Evolutionary conservation across 1,140 invertebrate genomes (phyloP).

Genomic region (Philopotamus ludificatus): DNA sequence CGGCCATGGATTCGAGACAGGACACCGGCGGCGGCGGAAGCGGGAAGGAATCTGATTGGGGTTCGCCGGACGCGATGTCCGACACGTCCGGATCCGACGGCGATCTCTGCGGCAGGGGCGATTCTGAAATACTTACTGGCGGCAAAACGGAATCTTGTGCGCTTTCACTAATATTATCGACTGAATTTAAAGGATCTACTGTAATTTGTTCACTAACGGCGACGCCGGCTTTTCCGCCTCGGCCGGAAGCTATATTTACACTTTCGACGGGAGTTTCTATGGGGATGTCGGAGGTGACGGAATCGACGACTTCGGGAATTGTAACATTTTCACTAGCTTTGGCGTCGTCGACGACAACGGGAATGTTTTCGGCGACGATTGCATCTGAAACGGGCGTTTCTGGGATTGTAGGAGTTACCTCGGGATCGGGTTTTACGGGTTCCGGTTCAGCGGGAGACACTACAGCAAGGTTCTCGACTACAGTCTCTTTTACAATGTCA

Average conservation of each 20-base stretch:
- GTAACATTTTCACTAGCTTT: too few relatives aligned
- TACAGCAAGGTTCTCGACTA: constrained; percentile 41
- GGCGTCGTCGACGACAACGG: background rate
- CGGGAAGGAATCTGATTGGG: constrained; percentile 34
- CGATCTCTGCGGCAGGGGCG: constrained; percentile 29
- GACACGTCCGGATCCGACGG: constrained; percentile 34
- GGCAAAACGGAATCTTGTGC: background rate
- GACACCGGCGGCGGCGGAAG: constrained; percentile 37
- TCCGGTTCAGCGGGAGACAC: constrained; percentile 32
- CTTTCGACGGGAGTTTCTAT: background rate
- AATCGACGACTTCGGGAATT: too few relatives aligned
- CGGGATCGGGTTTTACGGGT: background rate
- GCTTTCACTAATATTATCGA: background rate
- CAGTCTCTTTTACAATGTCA: too few relatives aligned
- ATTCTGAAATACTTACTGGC: constrained; percentile 9
- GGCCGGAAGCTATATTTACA: too few relatives aligned
- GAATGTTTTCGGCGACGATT: background rate
- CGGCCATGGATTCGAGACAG: constrained; percentile 37
- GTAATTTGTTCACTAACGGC: background rate
- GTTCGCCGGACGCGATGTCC: constrained; percentile 25
- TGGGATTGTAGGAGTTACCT: background rate
- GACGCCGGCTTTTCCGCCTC: background rate
- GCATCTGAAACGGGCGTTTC: background rate
- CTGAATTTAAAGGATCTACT: background rate
- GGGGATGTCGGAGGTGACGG: too few relatives aligned